Percentiles rank a stretch among this genome's conserved stretches.
phyloP scores from a whole-genome alignment of 2,113 vertebrate species.

The Motacilla alba region DNA sequence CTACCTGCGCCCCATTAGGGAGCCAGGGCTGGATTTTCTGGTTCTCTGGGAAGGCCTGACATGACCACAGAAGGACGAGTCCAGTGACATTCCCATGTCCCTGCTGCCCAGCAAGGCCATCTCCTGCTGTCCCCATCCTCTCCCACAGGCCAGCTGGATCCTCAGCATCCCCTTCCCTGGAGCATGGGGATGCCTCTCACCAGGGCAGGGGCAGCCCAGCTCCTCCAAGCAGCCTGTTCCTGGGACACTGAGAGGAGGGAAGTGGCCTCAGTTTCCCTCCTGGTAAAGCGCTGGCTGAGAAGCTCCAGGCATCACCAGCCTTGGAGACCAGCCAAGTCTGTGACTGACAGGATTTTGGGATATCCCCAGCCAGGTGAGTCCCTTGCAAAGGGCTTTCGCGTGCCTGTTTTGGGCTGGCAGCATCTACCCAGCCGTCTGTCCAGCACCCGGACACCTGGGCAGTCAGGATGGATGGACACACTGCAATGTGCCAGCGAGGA shows the following conservation, averaged over 20 bases:
- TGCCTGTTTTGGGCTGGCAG: not conserved
- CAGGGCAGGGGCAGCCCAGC: rapidly evolving
- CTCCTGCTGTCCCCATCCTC: rapidly evolving
- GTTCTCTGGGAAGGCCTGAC: constrained; percentile 1
- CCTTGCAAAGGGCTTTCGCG: not conserved
- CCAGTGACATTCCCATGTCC: not conserved
- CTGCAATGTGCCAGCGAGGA: not conserved
- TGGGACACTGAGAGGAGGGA: not conserved
- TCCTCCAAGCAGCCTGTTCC: not conserved
- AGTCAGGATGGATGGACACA: not conserved
- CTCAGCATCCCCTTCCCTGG: not conserved
- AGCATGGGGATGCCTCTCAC: not conserved
- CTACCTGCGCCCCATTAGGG: not conserved
- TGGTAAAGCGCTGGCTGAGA: not conserved
- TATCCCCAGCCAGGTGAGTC: not conserved
- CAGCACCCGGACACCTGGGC: not conserved
- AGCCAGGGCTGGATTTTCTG: constrained; percentile 40
- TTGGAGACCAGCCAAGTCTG: not conserved
- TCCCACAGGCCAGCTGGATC: not conserved
- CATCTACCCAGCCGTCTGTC: not conserved
- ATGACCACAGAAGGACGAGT: not conserved
- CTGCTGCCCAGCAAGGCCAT: not conserved
- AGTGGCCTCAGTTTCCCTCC: not conserved
- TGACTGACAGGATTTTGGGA: not conserved
- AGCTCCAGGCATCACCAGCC: not conserved